Conservation (phyloP, 1,140 invertebrate genomes). For the Drosophila orosa region DNA sequence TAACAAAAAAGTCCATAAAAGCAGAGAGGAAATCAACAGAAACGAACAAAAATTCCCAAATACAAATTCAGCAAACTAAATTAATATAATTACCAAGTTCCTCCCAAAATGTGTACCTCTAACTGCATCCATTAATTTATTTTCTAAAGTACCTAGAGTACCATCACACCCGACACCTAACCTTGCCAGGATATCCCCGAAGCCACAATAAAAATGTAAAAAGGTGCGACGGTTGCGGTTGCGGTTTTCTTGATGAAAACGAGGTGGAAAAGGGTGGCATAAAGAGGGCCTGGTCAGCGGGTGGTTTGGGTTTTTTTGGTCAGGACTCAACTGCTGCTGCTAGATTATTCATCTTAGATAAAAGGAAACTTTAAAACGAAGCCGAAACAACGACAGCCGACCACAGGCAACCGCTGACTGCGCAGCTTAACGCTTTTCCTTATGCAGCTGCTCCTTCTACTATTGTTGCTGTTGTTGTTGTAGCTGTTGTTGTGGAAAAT, state of each 20-base stretch:
- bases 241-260: slow-evolving; percentile 23
- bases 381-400: slow-evolving; percentile 43
- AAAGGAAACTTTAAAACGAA: slow-evolving; percentile 54
- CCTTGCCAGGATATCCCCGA: slow-evolving; percentile 29
- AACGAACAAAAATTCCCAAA: background rate
- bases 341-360: slow-evolving; percentile 78
- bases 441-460: slow-evolving; percentile 23
- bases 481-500: slow-evolving; percentile 16
- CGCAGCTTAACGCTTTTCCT: slow-evolving; percentile 53
- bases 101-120: background rate
- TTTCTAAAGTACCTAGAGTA: no score
- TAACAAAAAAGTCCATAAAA: no score
- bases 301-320: background rate
- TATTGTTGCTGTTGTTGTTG: background rate
- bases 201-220: slow-evolving; percentile 70
- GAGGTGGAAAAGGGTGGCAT: slow-evolving; percentile 4
- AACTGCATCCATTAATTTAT: no score
- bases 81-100: background rate
- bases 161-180: background rate
- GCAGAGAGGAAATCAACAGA: no score
- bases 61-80: background rate
- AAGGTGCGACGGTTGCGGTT: slow-evolving; percentile 59
- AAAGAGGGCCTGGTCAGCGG: slow-evolving; percentile 4
- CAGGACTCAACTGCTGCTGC: slow-evolving; percentile 29
- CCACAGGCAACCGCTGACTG: slow-evolving; percentile 55